phyloP scores from a whole-genome alignment of 2,797 vertebrate species.

The Pangasius larnaudii region DNA sequence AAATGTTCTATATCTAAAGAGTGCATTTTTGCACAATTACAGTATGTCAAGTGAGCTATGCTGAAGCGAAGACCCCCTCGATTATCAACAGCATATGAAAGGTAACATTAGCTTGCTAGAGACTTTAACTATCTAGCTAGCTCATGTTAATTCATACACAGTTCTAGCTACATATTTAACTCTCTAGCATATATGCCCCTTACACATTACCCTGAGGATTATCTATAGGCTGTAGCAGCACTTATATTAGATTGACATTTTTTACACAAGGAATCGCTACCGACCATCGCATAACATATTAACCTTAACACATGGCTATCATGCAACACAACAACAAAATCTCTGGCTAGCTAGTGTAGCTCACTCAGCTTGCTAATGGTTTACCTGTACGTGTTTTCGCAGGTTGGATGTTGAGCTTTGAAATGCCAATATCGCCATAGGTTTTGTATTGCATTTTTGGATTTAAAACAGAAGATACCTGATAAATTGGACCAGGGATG shows the following conservation, averaged over 20 bases:
- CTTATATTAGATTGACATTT: neutral
- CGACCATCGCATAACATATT: neutral
- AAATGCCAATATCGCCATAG: neutral
- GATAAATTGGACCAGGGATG: neutral
- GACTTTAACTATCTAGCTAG: neutral
- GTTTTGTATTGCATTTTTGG: neutral
- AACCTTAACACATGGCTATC: neutral
- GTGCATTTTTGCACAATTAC: neutral
- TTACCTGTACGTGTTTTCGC: neutral
- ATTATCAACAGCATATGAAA: neutral
- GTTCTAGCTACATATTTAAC: neutral
- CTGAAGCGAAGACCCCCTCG: neutral
- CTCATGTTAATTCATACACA: neutral
- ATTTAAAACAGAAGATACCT: neutral
- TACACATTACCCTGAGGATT: neutral
- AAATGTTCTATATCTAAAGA: neutral
- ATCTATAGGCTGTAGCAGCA: neutral
- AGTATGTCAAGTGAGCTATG: neutral
- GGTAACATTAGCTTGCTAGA: neutral
- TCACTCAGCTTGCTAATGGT: neutral
- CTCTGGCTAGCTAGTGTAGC: neutral
- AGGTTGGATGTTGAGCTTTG: neutral
- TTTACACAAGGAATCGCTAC: neutral
- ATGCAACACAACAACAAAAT: neutral
- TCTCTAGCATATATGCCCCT: neutral